phyloP scores from a whole-genome alignment of 2,888 invertebrate species.

The Drosophila robusta region DNA sequence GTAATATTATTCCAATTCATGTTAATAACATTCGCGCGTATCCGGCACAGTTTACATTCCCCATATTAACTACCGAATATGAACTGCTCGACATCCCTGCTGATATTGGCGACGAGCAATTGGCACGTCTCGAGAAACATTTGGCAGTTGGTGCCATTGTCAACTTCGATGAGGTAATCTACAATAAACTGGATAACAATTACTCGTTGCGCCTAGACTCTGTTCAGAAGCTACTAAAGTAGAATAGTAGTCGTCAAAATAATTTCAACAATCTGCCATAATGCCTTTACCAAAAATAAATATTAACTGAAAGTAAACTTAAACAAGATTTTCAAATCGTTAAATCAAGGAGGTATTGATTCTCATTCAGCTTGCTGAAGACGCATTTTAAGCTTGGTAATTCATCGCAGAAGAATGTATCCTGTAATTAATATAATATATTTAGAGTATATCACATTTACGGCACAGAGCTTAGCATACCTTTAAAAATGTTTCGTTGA shows the following conservation, averaged over 20 bases:
- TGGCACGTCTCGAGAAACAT: conserved; percentile 32
- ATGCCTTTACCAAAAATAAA: conserved; percentile 2
- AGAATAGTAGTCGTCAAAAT: not conserved
- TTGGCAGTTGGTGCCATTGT: conserved; percentile 38
- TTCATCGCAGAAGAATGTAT: conserved; percentile 15
- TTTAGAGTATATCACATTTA: not conserved
- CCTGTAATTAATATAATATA: conserved; percentile 26
- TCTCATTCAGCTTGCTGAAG: conserved; percentile 23
- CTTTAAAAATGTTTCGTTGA: conserved; percentile 54
- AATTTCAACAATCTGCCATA: not conserved
- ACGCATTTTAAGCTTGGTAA: conserved; percentile 42
- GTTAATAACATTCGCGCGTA: conserved; percentile 80
- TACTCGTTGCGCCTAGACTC: conserved; percentile 46
- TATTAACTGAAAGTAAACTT: not conserved
- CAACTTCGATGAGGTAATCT: conserved; percentile 49
- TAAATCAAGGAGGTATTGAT: not conserved
- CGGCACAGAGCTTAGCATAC: conserved; percentile 29
- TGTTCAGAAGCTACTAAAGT: conserved; percentile 11
- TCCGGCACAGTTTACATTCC: conserved; percentile 81
- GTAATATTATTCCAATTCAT: conserved; percentile 73
- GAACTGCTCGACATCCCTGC: conserved; percentile 66
- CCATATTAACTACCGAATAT: conserved; percentile 78
- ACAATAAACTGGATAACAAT: conserved; percentile 29
- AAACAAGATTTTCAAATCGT: too few species aligned
- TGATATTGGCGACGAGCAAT: conserved; percentile 16